Percentiles rank a stretch among this genome's conserved stretches.
Evolutionary conservation across 2,888 invertebrate genomes (phyloP).

Genomic region (Morinoia aosen): DNA sequence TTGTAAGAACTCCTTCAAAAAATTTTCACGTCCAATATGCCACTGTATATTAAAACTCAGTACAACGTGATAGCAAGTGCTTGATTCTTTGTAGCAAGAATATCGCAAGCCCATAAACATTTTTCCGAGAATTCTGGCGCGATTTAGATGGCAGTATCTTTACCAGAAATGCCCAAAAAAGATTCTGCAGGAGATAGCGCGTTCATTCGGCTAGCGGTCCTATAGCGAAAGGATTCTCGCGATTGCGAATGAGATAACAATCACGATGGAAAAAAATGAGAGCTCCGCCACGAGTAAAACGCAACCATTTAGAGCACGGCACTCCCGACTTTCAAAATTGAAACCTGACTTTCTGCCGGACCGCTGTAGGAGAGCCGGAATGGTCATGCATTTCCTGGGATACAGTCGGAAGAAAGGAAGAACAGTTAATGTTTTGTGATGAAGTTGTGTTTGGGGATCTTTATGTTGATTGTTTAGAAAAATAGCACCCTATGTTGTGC

Average conservation of each 20-base stretch:
- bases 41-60: not conserved
- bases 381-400: not conserved
- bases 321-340: not conserved
- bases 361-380: not conserved
- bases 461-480: not conserved
- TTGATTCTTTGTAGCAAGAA: constrained; percentile 17
- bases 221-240: constrained; percentile 18
- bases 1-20: not conserved
- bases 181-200: constrained; percentile 8
- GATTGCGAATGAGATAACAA: constrained; percentile 48
- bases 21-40: not conserved
- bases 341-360: constrained; percentile 12
- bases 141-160: constrained; percentile 29
- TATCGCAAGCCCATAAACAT: not conserved
- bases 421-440: not conserved
- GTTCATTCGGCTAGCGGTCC: not conserved
- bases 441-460: not conserved
- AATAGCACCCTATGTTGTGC: not conserved
- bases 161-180: constrained; percentile 10
- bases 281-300: not conserved
- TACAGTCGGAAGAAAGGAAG: not conserved
- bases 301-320: not conserved
- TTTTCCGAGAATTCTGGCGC: constrained; percentile 15
- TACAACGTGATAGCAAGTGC: not conserved
- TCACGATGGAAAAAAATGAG: not conserved